These are phyloP conservation scores for Lucinisca nassula DNA, from an alignment of 2,888 invertebrate species.

Conservation along the genomic window DNA sequence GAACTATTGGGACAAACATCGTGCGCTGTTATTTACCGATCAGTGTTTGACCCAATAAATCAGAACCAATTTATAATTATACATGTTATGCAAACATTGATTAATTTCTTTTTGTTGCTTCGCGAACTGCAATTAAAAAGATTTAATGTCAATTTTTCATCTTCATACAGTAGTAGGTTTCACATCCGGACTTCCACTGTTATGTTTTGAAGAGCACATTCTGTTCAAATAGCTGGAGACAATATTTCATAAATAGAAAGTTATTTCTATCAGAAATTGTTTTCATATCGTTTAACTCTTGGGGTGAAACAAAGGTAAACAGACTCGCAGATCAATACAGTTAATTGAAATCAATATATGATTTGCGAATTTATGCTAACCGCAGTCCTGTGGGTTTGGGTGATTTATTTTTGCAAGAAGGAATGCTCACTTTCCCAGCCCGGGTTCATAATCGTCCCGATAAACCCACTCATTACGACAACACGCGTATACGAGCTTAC, in stretches of 20 bases:
- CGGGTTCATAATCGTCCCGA: too few relatives aligned
- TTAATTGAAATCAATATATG: neutral
- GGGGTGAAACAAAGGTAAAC: neutral
- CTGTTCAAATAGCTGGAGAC: neutral
- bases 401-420: too few relatives aligned
- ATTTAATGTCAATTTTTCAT: neutral
- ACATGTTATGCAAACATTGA: too few relatives aligned
- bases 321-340: neutral
- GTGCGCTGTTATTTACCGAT: too few relatives aligned
- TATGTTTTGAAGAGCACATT: neutral
- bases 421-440: too few relatives aligned
- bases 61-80: too few relatives aligned
- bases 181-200: neutral
- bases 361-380: neutral
- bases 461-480: too few relatives aligned
- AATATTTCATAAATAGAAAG: neutral
- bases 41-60: too few relatives aligned
- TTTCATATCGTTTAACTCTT: neutral
- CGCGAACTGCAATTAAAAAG: neutral
- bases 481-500: too few relatives aligned
- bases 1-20: too few relatives aligned
- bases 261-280: conserved; percentile 3
- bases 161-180: neutral
- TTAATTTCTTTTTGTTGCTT: neutral
- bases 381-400: neutral